These are phyloP conservation scores for Poeciliopsis retropinna DNA, from an alignment of 2,113 vertebrate genomes.

Conservation along the genomic window DNA sequence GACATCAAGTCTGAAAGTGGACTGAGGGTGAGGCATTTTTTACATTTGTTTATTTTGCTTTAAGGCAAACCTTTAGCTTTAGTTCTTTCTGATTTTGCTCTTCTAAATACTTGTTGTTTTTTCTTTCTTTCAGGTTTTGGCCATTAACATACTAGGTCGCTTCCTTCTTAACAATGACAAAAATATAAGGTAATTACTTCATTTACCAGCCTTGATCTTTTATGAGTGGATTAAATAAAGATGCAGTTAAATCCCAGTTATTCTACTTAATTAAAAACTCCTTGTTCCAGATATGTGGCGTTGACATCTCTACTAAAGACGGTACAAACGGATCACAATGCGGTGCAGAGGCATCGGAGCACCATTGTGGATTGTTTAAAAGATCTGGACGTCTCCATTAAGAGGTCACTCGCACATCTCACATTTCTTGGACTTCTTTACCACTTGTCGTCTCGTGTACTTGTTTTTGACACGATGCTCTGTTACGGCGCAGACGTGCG, in stretches of 20 bases:
- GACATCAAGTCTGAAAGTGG: slow-evolving; percentile 99
- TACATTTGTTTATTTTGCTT: slow-evolving; percentile 11
- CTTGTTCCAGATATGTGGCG: slow-evolving; percentile 89
- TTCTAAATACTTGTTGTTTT: background rate
- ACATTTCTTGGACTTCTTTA: background rate
- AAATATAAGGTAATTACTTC: slow-evolving; percentile 88
- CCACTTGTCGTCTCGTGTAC: background rate
- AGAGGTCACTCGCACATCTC: slow-evolving; percentile 81
- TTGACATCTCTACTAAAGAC: slow-evolving; percentile 98
- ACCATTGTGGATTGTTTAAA: slow-evolving; percentile 99
- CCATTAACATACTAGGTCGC: slow-evolving; percentile 98
- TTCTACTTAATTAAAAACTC: slow-evolving; percentile 5
- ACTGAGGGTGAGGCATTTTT: slow-evolving; percentile 85
- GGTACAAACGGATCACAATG: slow-evolving; percentile 98
- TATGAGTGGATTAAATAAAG: background rate
- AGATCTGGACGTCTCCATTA: slow-evolving; percentile 98
- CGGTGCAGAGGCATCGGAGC: slow-evolving; percentile 96
- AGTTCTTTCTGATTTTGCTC: background rate
- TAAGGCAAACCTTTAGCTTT: background rate
- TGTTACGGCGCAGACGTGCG: slow-evolving; percentile 85
- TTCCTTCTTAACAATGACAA: slow-evolving; percentile 99
- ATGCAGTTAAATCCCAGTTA: background rate
- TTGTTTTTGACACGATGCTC: slow-evolving; percentile 11
- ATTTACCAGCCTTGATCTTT: background rate
- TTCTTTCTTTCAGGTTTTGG: slow-evolving; percentile 88